Percentiles rank a stretch among this genome's conserved stretches.
These are phyloP conservation scores for Chrysaora quinquecirrha DNA, from an alignment of 30 jellyfish, hydroid and myxozoan species.

Conservation along the genomic window DNA sequence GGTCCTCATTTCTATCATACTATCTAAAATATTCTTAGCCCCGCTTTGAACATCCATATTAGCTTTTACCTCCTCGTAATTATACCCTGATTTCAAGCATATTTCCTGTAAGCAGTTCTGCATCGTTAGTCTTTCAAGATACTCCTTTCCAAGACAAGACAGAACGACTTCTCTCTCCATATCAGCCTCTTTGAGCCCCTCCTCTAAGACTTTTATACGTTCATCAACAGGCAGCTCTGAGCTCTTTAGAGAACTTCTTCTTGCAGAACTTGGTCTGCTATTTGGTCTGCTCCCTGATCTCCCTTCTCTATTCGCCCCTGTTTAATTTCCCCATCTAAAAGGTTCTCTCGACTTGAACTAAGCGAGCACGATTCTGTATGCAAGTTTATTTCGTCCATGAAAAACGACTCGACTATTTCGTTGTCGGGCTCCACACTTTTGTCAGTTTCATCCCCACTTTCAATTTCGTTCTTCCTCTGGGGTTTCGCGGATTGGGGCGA, in stretches of 20 bases:
- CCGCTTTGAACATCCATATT: slow-evolving; percentile 48
- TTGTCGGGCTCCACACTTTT: slow-evolving; percentile 50
- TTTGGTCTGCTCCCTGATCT: slow-evolving; percentile 35
- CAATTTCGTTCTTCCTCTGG: slow-evolving; percentile 15
- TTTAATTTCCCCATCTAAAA: slow-evolving; percentile 40
- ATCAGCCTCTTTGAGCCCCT: slow-evolving; percentile 78
- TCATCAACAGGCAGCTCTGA: slow-evolving; percentile 62
- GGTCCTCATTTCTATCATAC: slow-evolving; percentile 49
- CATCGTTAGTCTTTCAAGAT: slow-evolving; percentile 73
- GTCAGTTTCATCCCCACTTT: slow-evolving; percentile 72
- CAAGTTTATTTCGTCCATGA: slow-evolving; percentile 75
- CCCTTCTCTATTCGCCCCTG: slow-evolving; percentile 19
- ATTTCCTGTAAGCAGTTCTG: slow-evolving; percentile 74
- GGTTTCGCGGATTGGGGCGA: slow-evolving; percentile 25
- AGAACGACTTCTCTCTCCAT: slow-evolving; percentile 83
- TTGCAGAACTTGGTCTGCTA: slow-evolving; percentile 47
- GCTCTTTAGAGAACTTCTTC: slow-evolving; percentile 36
- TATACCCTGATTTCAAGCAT: slow-evolving; percentile 69
- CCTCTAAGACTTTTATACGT: slow-evolving; percentile 59
- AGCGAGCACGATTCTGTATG: slow-evolving; percentile 60
- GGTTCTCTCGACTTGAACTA: slow-evolving; percentile 62
- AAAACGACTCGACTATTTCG: slow-evolving; percentile 60
- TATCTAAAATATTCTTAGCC: slow-evolving; percentile 33
- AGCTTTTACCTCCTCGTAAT: slow-evolving; percentile 50
- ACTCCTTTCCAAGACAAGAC: slow-evolving; percentile 87